Conservation (phyloP, 2,797 vertebrate genomes). For the Tolypeutes matacus region DNA sequence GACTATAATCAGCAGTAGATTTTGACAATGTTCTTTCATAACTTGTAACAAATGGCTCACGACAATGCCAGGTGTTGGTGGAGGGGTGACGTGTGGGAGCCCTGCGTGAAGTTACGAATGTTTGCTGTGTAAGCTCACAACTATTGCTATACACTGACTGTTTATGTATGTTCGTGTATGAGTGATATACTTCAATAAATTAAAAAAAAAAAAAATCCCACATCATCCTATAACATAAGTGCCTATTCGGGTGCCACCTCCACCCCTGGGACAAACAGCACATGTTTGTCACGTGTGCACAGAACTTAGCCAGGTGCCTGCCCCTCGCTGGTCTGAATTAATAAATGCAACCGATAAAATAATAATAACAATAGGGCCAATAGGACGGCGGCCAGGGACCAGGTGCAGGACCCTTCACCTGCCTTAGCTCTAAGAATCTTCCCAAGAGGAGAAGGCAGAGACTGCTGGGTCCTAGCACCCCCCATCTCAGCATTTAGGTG, state of each 20-base stretch:
- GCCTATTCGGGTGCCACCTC: background rate
- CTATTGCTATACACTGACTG: too few species aligned
- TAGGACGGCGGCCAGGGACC: too few species aligned
- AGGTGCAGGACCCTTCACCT: background rate
- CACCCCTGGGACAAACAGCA: background rate
- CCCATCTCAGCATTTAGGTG: accelerated
- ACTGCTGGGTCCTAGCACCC: background rate
- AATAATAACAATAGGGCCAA: background rate
- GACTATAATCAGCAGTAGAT: too few species aligned
- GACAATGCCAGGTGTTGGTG: too few species aligned
- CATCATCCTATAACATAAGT: accelerated
- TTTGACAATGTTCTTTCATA: too few species aligned
- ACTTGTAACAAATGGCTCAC: too few species aligned
- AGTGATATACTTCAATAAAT: too few species aligned
- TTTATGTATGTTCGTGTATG: too few species aligned
- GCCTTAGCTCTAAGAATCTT: background rate
- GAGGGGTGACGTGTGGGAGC: too few species aligned
- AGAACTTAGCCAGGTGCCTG: background rate
- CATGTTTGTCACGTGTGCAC: background rate
- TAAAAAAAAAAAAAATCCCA: too few species aligned
- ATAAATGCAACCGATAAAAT: background rate
- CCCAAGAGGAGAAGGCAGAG: background rate
- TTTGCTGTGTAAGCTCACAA: too few species aligned
- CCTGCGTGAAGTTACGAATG: too few species aligned
- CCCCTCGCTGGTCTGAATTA: background rate